A percentile compares a stretch with the other conserved stretches of the same genome.
Conservation (phyloP, 2,797 vertebrate genomes). For the Clarias fuscus region DNA sequence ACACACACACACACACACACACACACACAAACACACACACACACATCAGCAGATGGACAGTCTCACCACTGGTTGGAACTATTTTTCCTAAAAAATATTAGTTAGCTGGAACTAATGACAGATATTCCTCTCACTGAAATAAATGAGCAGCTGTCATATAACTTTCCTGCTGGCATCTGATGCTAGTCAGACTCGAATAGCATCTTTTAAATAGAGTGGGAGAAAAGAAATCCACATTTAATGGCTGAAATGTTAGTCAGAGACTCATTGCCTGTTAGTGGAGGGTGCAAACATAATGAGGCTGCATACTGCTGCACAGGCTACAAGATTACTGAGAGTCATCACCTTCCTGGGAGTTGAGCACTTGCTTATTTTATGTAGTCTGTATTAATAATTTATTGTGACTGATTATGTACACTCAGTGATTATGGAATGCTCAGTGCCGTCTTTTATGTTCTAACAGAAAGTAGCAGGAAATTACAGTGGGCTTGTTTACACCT, state of each 20-base stretch:
- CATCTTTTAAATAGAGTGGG: not conserved
- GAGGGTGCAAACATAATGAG: not conserved
- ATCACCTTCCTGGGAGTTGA: not conserved
- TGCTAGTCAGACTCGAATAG: not conserved
- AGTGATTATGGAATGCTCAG: not conserved
- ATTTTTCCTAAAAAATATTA: not conserved
- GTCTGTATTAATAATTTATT: slow-evolving; percentile 2
- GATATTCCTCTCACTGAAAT: not conserved
- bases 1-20: not conserved
- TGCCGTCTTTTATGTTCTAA: not conserved
- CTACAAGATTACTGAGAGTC: not conserved
- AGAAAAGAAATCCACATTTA: not conserved
- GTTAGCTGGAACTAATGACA: not conserved
- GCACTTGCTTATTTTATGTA: not conserved
- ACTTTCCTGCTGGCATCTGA: not conserved
- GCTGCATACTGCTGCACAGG: not conserved
- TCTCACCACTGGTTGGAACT: not conserved
- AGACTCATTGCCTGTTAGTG: no score
- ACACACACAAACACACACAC: not conserved
- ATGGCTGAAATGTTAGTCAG: not conserved
- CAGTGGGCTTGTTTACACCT: not conserved
- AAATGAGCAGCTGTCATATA: not conserved
- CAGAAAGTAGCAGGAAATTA: slow-evolving; percentile 1
- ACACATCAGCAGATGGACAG: not conserved
- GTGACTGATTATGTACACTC: no score